Evolutionary conservation across 2,113 vertebrate genomes (phyloP).

Genomic region (human): DNA sequence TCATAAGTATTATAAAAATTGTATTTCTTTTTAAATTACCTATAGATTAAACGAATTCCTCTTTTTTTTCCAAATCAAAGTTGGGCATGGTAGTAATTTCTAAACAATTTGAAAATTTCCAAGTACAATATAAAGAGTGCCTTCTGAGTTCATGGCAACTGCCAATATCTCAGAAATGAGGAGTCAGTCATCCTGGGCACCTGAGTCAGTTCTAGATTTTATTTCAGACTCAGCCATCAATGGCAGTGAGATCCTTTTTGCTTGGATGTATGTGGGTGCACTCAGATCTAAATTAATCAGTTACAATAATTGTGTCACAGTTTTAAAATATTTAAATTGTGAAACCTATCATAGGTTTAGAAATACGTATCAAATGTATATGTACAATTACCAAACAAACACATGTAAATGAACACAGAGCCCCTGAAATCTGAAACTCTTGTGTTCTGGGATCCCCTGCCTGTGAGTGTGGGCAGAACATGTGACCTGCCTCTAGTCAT

Average conservation of each 20-base stretch:
- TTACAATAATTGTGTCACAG: not conserved
- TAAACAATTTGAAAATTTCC: not conserved
- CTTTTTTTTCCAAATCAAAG: not conserved
- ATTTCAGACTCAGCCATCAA: not conserved
- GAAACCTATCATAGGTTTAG: not conserved
- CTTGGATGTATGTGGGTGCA: not conserved
- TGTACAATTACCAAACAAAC: not conserved
- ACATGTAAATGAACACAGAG: too few relatives aligned
- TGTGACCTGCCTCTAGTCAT: not conserved
- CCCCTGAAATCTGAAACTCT: not conserved
- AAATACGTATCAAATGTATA: not conserved
- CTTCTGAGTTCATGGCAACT: not conserved
- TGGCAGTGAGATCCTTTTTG: not conserved
- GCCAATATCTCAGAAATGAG: not conserved
- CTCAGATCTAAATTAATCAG: not conserved
- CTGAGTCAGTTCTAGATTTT: not conserved
- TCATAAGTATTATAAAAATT: not conserved
- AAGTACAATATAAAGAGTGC: too few relatives aligned
- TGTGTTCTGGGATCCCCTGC: not conserved
- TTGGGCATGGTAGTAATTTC: not conserved
- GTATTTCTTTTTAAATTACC: not conserved
- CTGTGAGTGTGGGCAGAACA: not conserved
- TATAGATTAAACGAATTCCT: not conserved
- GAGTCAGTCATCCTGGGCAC: too few relatives aligned
- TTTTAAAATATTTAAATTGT: not conserved